A percentile compares a stretch with the other conserved stretches of the same genome.
Conservation (phyloP, 2,113 vertebrate species). For the Desmodus rotundus region DNA sequence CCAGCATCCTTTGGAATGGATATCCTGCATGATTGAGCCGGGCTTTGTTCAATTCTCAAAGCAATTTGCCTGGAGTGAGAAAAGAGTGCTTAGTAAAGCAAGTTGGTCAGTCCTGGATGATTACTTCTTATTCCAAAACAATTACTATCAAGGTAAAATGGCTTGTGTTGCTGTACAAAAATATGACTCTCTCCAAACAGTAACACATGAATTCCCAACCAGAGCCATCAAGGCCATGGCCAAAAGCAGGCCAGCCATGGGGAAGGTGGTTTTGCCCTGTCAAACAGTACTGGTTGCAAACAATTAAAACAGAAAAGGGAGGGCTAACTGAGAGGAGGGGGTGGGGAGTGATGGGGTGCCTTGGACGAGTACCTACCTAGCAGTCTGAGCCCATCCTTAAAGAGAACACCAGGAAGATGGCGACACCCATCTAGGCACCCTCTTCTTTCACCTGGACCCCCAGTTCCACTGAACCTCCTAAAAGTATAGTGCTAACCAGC, state of each 20-base stretch:
- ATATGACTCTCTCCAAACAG: conserved; percentile 74
- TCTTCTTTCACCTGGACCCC: background rate
- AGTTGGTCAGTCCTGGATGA: conserved; percentile 83
- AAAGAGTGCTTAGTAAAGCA: conserved; percentile 76
- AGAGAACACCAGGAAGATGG: background rate
- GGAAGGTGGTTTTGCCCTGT: background rate
- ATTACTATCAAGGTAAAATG: conserved; percentile 81
- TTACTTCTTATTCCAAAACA: conserved; percentile 84
- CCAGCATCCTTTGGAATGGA: conserved; percentile 68
- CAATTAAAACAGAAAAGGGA: background rate
- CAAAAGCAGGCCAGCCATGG: conserved; percentile 18
- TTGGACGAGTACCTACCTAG: background rate
- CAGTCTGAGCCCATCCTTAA: background rate
- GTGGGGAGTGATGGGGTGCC: background rate
- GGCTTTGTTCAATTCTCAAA: conserved; percentile 84
- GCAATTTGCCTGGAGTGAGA: conserved; percentile 82
- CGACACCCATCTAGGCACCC: too few species aligned
- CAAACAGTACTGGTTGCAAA: background rate
- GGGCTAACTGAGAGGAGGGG: background rate
- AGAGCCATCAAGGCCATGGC: conserved; percentile 32
- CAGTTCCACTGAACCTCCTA: background rate
- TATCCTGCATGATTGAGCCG: conserved; percentile 81
- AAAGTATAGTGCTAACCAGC: background rate
- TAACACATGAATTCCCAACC: conserved; percentile 59
- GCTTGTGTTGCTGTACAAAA: conserved; percentile 79